Evolutionary conservation across 2,797 vertebrate species (phyloP).

Genomic region (Premnoplex brunnescens): DNA sequence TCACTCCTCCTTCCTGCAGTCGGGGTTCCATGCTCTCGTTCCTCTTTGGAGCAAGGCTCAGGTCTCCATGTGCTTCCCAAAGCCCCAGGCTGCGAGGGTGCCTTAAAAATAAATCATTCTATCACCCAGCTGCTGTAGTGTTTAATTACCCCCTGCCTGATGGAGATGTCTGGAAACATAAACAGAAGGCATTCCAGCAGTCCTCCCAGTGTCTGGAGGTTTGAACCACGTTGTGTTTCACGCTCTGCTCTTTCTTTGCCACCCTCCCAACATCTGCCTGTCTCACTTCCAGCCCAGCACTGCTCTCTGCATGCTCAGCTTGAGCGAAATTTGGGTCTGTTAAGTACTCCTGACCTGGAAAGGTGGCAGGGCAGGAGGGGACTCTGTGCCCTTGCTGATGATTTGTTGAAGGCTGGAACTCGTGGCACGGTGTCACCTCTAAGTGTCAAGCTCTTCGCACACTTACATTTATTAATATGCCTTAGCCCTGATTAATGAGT

Average conservation of each 20-base stretch:
- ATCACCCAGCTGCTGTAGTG: conserved; percentile 28
- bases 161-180: conserved; percentile 38
- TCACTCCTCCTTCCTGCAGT: background rate
- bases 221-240: background rate
- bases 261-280: background rate
- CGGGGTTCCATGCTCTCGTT: background rate
- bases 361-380: background rate
- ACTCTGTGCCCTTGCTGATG: background rate
- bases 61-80: conserved; percentile 9
- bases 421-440: background rate
- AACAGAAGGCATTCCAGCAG: conserved; percentile 44
- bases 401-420: background rate
- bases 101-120: conserved; percentile 50
- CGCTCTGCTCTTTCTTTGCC: background rate
- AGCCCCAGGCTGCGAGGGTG: conserved; percentile 33
- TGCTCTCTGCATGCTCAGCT: background rate
- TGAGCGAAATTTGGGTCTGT: background rate
- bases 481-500: background rate
- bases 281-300: background rate
- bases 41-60: background rate
- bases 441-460: background rate
- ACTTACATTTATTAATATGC: background rate
- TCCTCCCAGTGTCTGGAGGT: background rate
- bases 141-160: conserved; percentile 45
- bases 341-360: background rate